These are phyloP conservation scores for Leontopithecus rosalia DNA, from an alignment of 2,797 vertebrate genomes.

Conservation along the genomic window DNA sequence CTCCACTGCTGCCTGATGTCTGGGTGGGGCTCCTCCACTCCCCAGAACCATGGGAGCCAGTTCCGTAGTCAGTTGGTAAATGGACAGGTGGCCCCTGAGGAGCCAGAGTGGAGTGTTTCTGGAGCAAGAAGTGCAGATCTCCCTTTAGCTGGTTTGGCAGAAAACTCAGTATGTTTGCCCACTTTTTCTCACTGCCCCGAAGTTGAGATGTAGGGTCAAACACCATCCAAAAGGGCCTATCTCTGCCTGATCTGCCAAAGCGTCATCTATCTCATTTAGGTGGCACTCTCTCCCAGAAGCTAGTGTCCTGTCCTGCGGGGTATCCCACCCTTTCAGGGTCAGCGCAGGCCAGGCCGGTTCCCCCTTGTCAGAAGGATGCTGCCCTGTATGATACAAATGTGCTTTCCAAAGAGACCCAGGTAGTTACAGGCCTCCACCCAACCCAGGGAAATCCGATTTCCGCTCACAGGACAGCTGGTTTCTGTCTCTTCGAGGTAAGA, in stretches of 20 bases:
- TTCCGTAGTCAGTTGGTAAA: not conserved
- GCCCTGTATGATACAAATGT: not conserved
- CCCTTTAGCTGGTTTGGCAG: not conserved
- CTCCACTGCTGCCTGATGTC: not conserved
- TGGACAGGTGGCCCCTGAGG: not conserved
- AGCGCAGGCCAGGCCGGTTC: not conserved
- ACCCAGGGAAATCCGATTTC: not conserved
- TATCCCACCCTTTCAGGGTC: not conserved
- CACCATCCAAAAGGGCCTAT: no score
- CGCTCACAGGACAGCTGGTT: not conserved
- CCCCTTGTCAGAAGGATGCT: not conserved
- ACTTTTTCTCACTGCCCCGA: not conserved
- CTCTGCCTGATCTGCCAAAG: not conserved
- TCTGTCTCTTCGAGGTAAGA: not conserved
- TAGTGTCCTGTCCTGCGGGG: not conserved
- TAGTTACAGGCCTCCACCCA: not conserved
- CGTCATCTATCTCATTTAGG: not conserved
- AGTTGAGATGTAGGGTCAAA: not conserved
- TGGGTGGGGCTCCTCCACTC: not conserved
- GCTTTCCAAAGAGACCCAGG: not conserved
- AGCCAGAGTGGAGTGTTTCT: not conserved
- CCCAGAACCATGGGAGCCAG: not conserved
- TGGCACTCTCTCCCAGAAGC: not conserved
- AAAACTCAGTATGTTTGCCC: not conserved
- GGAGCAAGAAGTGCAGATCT: not conserved